Evolutionary conservation across 2,113 vertebrate species (phyloP).

Genomic region (Benthochromis sp.): DNA sequence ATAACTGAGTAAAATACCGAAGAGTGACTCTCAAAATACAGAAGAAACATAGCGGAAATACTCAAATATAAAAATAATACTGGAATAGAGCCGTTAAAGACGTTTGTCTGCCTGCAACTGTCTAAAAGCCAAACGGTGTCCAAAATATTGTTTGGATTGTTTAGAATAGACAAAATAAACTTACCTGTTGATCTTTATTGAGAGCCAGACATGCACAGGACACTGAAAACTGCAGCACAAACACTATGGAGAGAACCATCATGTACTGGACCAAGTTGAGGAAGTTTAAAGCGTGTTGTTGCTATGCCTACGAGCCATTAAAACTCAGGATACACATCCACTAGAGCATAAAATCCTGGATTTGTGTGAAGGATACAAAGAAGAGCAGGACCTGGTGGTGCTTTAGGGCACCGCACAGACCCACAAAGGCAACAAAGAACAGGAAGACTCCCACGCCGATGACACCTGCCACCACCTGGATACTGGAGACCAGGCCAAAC

Average conservation of each 20-base stretch:
- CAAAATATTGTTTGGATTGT: neutral
- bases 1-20: fast-evolving
- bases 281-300: neutral
- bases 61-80: neutral
- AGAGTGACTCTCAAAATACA: neutral
- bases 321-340: neutral
- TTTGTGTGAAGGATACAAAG: slow-evolving; percentile 89
- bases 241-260: slow-evolving; percentile 90
- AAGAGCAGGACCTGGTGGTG: slow-evolving; percentile 97
- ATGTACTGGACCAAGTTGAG: slow-evolving; percentile 88
- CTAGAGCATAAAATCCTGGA: neutral
- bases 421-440: slow-evolving; percentile 87
- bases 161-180: neutral
- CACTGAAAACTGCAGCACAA: slow-evolving; percentile 91
- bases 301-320: fast-evolving
- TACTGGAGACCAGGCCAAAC: slow-evolving; percentile 92
- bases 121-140: neutral
- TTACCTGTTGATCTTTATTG: slow-evolving; percentile 88
- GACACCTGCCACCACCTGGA: slow-evolving; percentile 87
- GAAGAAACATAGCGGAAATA: fast-evolving
- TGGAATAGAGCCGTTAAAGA: neutral
- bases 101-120: fast-evolving
- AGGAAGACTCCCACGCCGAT: slow-evolving; percentile 90
- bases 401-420: slow-evolving; percentile 88
- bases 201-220: slow-evolving; percentile 91